Evolutionary conservation across 2,797 vertebrate species (phyloP).

Genomic region (Falco rusticolus): DNA sequence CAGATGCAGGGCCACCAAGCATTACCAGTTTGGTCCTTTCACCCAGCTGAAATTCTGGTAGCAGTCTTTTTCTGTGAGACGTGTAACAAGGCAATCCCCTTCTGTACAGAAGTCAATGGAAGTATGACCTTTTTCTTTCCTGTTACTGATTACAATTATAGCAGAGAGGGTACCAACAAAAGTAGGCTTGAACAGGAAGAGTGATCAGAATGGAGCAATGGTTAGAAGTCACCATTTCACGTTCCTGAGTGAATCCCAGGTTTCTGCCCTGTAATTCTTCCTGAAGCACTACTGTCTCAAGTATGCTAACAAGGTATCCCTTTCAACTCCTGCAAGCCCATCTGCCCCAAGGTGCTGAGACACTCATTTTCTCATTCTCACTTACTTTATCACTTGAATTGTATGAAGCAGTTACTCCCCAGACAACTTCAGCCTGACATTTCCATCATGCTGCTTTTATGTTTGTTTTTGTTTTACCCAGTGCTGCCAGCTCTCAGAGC

Average conservation of each 20-base stretch:
- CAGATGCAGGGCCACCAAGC: neutral
- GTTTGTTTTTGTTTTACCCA: too few relatives aligned
- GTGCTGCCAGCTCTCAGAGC: neutral
- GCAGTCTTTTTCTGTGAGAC: neutral
- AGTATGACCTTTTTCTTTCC: neutral
- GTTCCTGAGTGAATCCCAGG: neutral
- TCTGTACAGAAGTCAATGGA: neutral
- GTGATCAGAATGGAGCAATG: fast-evolving
- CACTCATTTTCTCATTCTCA: neutral
- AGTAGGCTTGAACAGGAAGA: neutral
- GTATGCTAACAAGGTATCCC: neutral
- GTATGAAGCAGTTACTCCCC: neutral
- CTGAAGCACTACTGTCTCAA: neutral
- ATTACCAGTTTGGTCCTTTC: neutral
- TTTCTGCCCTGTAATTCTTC: neutral
- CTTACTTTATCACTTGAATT: neutral
- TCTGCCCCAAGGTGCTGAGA: neutral
- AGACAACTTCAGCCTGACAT: neutral
- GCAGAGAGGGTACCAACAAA: neutral
- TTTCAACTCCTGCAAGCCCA: neutral
- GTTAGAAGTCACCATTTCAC: neutral
- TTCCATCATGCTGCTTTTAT: neutral
- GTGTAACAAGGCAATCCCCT: neutral
- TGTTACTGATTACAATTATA: neutral
- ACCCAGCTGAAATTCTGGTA: neutral